phyloP scores from a whole-genome alignment of 2,797 vertebrate genomes.

The Scleropages formosus region DNA sequence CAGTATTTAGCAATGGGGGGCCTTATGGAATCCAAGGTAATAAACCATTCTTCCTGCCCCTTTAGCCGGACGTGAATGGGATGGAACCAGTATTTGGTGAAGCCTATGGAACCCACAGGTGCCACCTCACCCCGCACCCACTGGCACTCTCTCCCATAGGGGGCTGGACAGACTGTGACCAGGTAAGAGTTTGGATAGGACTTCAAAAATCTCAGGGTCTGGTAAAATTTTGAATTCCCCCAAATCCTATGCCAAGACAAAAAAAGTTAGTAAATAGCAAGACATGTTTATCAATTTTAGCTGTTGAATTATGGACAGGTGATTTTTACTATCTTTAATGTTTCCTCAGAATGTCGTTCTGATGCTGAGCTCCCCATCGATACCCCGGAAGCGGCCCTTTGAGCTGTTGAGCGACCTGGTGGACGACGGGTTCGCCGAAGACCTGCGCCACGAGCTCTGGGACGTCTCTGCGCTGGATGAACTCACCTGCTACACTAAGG shows the following conservation, averaged over 20 bases:
- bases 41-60: conserved; percentile 17
- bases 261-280: not conserved
- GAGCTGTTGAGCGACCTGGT: conserved; percentile 73
- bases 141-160: conserved; percentile 66
- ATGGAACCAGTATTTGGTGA: conserved; percentile 75
- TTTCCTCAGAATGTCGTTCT: conserved; percentile 60
- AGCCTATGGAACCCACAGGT: conserved; percentile 65
- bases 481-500: conserved; percentile 67
- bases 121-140: conserved; percentile 62
- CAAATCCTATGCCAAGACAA: not conserved
- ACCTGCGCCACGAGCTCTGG: conserved; percentile 68
- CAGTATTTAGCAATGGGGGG: not conserved
- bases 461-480: conserved; percentile 70
- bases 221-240: not conserved
- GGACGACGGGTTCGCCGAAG: conserved; percentile 67
- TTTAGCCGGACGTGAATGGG: conserved; percentile 70
- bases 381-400: conserved; percentile 65
- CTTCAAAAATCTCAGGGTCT: not conserved
- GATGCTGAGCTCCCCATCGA: conserved; percentile 68
- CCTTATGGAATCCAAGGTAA: not conserved
- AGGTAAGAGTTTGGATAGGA: conserved; percentile 46
- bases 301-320: not conserved
- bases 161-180: conserved; percentile 65
- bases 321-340: conserved; percentile 3
- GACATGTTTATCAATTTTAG: not conserved